Evolutionary conservation across 2,888 invertebrate genomes (phyloP), one percentile per base, ranked within the genome.

Genomic region (Acronicta leporina): DNA sequence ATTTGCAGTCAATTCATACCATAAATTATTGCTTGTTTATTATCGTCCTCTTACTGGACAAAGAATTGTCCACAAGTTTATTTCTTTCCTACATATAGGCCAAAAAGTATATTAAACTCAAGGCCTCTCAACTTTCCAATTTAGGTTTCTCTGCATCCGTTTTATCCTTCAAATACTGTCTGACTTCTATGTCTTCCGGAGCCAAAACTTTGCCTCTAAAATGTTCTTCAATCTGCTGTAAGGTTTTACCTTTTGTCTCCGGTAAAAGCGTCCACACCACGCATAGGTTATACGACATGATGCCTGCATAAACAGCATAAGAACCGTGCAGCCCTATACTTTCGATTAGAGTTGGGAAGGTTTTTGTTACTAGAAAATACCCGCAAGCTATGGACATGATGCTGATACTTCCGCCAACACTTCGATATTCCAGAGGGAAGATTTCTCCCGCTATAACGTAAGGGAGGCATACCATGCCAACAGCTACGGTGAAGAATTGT

Each of bases 391-490:
- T 92, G 9, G 95, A 90, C 40, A 95, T 90, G 2, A 95, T 88
- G 4, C 95, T 95, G 0, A 96, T 85, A 0, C 96, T 96, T 0
- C 96, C 94, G 0, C 96, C 96, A 0, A 95, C 80, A 30, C 96
- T 95, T 40, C 96, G 90, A 30, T 94, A 94, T 38, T 92, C 90
- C 35, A 95, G 87, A 0, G 96, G 94, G 70, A 96, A 96, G 0
- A 96, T 90, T 81, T 97, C 97, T 0, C 96, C 96, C 47, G 95
- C 95, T 87, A 97, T 95, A 4, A 96, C 95, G 89, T 96, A 96
- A 0, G 96, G 96, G 42, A 97, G 78, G 0, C 96, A 96, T 4
- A 95, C 88, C 72, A 95, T 87, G 0, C 96, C 96, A 1, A 95
- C 84, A 5, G 94, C 91, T 2, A 95, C 89, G 13, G 95, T 92